Conservation (phyloP, 2,888 invertebrate genomes). For the Dyspetes luteomarginatus region DNA sequence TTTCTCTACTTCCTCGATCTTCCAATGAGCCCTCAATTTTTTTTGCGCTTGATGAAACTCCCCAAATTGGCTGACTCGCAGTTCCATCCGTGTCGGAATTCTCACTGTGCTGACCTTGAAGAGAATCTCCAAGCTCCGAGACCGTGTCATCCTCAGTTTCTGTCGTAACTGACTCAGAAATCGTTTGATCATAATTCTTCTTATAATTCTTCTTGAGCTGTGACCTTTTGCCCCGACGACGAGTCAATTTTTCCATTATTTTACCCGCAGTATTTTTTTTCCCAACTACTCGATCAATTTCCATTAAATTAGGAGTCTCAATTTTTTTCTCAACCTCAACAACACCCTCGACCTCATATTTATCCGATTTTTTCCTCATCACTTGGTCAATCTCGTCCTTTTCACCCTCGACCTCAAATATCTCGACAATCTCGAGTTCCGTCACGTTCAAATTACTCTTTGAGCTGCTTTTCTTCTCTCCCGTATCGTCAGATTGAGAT, state of each 20-base stretch:
- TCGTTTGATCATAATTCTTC: slow-evolving; percentile 26
- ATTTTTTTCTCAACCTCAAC: slow-evolving; percentile 1
- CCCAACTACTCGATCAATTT: slow-evolving; percentile 41
- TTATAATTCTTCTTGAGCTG: background rate
- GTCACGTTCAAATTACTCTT: slow-evolving; percentile 68
- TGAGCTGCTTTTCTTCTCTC: slow-evolving; percentile 17
- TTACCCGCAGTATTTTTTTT: slow-evolving; percentile 41
- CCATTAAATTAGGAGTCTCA: slow-evolving; percentile 3
- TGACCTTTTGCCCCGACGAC: background rate
- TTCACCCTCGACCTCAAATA: slow-evolving; percentile 77
- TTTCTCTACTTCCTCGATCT: slow-evolving; percentile 37
- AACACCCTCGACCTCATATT: slow-evolving; percentile 21
- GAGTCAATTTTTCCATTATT: background rate
- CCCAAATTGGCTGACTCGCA: slow-evolving; percentile 38
- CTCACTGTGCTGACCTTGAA: slow-evolving; percentile 73
- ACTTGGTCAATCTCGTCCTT: slow-evolving; percentile 61
- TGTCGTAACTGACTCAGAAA: slow-evolving; percentile 67
- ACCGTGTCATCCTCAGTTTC: slow-evolving; percentile 76
- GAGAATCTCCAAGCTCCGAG: slow-evolving; percentile 73
- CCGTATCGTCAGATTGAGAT: no score
- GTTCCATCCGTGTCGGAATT: slow-evolving; percentile 70
- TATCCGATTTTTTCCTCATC: slow-evolving; percentile 53
- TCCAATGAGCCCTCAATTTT: slow-evolving; percentile 24
- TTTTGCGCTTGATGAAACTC: slow-evolving; percentile 1
- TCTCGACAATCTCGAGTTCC: slow-evolving; percentile 78